Conservation (phyloP, 2,888 invertebrate species). For the Hermaeophaga mercurialis region DNA sequence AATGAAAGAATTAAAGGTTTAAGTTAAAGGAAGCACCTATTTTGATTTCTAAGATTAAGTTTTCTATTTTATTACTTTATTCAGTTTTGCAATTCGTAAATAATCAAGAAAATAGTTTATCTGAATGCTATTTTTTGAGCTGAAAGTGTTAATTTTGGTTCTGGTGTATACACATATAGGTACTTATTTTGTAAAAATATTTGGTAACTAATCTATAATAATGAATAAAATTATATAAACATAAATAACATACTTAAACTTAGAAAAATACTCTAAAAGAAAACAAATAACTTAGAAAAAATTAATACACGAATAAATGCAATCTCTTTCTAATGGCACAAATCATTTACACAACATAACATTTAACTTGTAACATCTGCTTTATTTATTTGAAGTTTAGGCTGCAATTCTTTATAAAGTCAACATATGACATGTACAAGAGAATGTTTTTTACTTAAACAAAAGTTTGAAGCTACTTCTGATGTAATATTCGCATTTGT, state of each 20-base stretch:
- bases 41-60: slow-evolving; percentile 8
- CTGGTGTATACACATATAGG: slow-evolving; percentile 46
- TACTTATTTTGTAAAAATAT: slow-evolving; percentile 42
- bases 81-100: slow-evolving; percentile 19
- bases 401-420: too few relatives aligned
- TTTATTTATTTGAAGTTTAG: slow-evolving; percentile 32
- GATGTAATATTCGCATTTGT: too few relatives aligned
- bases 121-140: slow-evolving; percentile 50
- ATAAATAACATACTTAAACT: slow-evolving; percentile 52
- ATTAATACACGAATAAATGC: slow-evolving; percentile 48
- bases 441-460: too few relatives aligned
- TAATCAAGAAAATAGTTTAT: slow-evolving; percentile 8
- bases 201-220: slow-evolving; percentile 47
- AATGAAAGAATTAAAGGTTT: neutral
- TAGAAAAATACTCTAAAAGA: slow-evolving; percentile 41
- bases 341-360: slow-evolving; percentile 40
- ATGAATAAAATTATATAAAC: slow-evolving; percentile 47
- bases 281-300: slow-evolving; percentile 45
- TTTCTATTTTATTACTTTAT: slow-evolving; percentile 20
- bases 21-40: neutral
- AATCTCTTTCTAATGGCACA: slow-evolving; percentile 52
- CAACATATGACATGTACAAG: too few relatives aligned
- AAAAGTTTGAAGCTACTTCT: too few relatives aligned
- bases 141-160: slow-evolving; percentile 51
- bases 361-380: too few relatives aligned